A percentile compares a stretch with the other conserved stretches of the same genome.
phyloP scores from a whole-genome alignment of 2,888 invertebrate genomes.

The Tipula lateralis region DNA sequence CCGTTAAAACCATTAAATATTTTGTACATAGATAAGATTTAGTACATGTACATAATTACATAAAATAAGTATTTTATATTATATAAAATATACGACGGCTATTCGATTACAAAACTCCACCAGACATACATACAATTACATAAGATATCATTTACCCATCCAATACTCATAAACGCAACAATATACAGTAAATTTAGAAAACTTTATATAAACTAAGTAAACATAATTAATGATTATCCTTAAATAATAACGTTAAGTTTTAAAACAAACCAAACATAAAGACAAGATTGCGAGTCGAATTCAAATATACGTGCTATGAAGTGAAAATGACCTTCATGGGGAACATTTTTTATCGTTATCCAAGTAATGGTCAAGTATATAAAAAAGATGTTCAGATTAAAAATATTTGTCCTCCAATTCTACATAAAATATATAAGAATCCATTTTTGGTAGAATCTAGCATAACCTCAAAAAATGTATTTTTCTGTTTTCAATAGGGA shows the following conservation, averaged over 20 bases:
- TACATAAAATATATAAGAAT: no score
- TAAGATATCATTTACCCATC: no score
- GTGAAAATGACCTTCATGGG: no score
- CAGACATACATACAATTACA: background rate
- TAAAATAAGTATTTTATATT: background rate
- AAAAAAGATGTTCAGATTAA: no score
- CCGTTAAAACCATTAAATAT: background rate
- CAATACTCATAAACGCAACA: background rate
- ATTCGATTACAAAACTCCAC: background rate
- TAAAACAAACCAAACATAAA: background rate
- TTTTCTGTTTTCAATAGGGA: no score
- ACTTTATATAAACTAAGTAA: background rate
- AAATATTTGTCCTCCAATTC: no score
- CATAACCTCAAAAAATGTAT: no score
- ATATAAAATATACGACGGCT: background rate
- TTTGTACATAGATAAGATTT: slow-evolving; percentile 14
- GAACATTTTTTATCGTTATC: no score
- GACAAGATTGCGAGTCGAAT: no score
- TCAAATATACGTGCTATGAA: no score
- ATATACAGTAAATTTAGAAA: background rate
- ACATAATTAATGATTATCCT: background rate
- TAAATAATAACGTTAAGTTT: background rate
- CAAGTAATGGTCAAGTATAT: no score
- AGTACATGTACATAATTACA: background rate
- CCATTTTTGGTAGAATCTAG: no score